phyloP scores from a whole-genome alignment of 2,113 vertebrate genomes.

The Alaudala cheleensis region DNA sequence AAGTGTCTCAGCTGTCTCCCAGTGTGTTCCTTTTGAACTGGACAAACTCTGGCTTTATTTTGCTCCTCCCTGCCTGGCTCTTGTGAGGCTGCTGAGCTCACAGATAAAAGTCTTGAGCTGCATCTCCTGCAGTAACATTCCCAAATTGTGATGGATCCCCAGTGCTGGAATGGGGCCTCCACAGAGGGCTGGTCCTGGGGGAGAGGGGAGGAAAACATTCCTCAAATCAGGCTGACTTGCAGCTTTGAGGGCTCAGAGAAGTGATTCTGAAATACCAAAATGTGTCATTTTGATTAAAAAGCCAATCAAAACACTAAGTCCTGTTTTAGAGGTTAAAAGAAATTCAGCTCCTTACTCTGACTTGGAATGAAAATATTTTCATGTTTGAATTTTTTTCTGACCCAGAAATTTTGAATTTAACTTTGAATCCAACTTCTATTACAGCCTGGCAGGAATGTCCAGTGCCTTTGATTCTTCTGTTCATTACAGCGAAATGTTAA shows the following conservation, averaged over 20 bases:
- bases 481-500: background rate
- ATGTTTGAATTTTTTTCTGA: background rate
- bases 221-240: background rate
- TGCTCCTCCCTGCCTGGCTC: background rate
- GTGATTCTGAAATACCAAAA: background rate
- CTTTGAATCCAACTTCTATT: background rate
- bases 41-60: background rate
- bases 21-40: background rate
- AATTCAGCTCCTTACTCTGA: background rate
- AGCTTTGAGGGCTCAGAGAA: background rate
- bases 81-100: background rate
- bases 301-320: background rate
- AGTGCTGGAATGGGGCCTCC: accelerated
- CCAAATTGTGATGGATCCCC: background rate
- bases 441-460: background rate
- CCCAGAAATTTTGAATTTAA: background rate
- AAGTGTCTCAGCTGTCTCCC: background rate
- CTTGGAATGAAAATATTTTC: background rate
- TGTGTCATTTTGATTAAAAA: background rate
- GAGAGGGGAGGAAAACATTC: background rate
- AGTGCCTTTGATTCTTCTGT: background rate
- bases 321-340: background rate
- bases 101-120: background rate
- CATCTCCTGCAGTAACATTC: background rate
- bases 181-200: background rate